These are phyloP conservation scores for zebrafish (Danio rerio) DNA, from an alignment of 2,113 vertebrate species.

Conservation along the genomic window DNA sequence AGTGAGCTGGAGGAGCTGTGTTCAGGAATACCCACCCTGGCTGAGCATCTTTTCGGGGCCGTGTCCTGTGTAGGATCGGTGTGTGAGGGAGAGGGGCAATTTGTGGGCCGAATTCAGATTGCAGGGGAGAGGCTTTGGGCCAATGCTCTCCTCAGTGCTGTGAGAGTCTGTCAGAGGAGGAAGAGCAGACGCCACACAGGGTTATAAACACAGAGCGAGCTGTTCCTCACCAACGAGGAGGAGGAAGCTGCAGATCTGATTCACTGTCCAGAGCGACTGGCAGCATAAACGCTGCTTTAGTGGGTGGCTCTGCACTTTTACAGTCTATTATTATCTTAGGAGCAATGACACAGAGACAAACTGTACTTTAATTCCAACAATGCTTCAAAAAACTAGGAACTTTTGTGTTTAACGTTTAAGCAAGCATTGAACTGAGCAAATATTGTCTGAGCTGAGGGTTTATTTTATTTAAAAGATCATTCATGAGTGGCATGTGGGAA, in stretches of 20 bases:
- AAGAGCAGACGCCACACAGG: constrained; percentile 56
- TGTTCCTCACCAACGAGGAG: constrained; percentile 2
- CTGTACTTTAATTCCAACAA: neutral
- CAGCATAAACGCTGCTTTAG: neutral
- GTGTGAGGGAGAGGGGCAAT: constrained; percentile 71
- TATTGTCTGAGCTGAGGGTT: too few relatives aligned
- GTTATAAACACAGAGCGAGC: constrained; percentile 34
- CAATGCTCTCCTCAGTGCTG: constrained; percentile 82
- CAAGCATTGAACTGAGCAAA: too few relatives aligned
- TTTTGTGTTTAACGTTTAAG: neutral
- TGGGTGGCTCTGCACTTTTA: neutral
- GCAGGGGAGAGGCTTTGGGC: constrained; percentile 69
- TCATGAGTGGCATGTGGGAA: too few relatives aligned
- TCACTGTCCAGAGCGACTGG: neutral
- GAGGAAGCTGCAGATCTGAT: neutral
- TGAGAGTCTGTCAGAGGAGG: constrained; percentile 76
- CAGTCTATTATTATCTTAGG: constrained; percentile 12
- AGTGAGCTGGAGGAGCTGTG: neutral
- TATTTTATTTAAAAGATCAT: too few relatives aligned
- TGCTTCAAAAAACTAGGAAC: neutral
- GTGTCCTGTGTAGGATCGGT: constrained; percentile 71
- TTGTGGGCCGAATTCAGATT: constrained; percentile 76
- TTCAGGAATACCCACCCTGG: constrained; percentile 61
- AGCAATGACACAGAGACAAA: neutral
- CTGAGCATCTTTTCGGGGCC: constrained; percentile 68